phyloP scores from a whole-genome alignment of 2,797 vertebrate genomes.

The Cephalopachus bancanus region DNA sequence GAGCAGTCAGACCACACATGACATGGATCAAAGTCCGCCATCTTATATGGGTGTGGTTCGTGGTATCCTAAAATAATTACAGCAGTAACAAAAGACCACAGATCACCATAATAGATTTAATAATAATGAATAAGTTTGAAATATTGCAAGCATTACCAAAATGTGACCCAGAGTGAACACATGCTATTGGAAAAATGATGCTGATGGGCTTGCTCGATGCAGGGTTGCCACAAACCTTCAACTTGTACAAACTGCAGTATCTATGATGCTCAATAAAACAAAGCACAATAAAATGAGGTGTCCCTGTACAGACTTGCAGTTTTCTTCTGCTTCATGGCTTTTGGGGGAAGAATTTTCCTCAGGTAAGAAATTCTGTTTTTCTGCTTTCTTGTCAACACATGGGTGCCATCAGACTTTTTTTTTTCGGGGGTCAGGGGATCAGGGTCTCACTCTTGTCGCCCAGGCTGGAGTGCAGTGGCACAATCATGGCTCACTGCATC shows the following conservation, averaged over 20 bases:
- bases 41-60: neutral
- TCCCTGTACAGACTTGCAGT: neutral
- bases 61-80: neutral
- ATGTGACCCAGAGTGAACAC: neutral
- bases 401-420: neutral
- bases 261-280: neutral
- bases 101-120: neutral
- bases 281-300: neutral
- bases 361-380: constrained; percentile 27
- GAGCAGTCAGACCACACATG: neutral
- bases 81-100: neutral
- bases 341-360: constrained; percentile 22
- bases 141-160: neutral
- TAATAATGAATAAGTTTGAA: neutral
- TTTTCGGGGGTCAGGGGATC: no score
- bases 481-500: no score
- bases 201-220: neutral
- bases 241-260: neutral
- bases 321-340: constrained; percentile 59
- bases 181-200: neutral
- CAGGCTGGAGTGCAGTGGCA: no score
- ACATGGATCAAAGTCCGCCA: neutral
- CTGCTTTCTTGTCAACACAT: constrained; percentile 7
- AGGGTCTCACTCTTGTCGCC: no score
- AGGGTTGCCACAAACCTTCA: neutral